A percentile compares a stretch with the other conserved stretches of the same genome.
Evolutionary conservation across 2,797 vertebrate species (phyloP).

Genomic region (Gymnothorax reevesii): DNA sequence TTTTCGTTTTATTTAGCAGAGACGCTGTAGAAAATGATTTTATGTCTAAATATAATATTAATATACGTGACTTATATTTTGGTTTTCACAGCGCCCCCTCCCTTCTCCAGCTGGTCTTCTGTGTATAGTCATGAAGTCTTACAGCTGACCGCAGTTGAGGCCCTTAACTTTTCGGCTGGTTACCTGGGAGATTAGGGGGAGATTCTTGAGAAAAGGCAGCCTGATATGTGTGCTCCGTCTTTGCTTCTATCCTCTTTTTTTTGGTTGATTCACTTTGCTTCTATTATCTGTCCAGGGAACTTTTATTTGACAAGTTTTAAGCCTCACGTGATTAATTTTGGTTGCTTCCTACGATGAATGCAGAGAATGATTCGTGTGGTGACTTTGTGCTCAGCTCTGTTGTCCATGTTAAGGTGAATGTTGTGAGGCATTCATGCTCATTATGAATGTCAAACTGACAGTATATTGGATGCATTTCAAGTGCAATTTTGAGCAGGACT

Average conservation of each 20-base stretch:
- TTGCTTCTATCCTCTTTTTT: not conserved
- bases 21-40: too few species aligned
- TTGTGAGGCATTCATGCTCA: not conserved
- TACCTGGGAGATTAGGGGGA: constrained; percentile 9
- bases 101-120: not conserved
- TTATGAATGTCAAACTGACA: constrained; percentile 7
- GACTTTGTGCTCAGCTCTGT: not conserved
- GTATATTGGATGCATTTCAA: constrained; percentile 13
- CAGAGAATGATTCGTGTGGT: not conserved
- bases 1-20: too few species aligned
- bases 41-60: too few species aligned
- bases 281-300: not conserved
- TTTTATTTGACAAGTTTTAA: not conserved
- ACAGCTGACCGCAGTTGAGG: not conserved
- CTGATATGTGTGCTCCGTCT: not conserved
- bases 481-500: not conserved
- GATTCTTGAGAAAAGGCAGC: not conserved
- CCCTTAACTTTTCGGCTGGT: constrained; percentile 23
- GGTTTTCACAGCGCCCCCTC: not conserved
- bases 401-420: not conserved
- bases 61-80: too few species aligned
- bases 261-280: not conserved
- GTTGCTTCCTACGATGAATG: not conserved
- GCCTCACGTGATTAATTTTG: not conserved
- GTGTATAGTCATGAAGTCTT: constrained; percentile 21